Base-by-base conservation (phyloP, 2,888 invertebrate genomes). In the Omphaloscelis lunosa region DNA sequence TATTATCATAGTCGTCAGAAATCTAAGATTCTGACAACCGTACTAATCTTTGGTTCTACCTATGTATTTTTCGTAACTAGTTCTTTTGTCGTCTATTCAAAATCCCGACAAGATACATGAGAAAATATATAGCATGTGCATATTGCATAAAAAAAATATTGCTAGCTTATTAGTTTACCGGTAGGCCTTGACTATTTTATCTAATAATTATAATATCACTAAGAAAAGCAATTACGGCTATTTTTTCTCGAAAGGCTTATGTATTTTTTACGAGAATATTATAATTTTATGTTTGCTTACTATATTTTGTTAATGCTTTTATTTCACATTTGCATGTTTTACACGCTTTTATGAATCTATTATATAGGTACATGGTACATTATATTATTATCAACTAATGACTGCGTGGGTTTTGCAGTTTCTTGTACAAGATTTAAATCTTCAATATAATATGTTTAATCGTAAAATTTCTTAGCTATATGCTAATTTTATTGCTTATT, bases 401-500 rank as follows among this genome's bases (percentile, higher is more conserved):
- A 51, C 53, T 41, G 39, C 71, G 53, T 73, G 48, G 72, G 73
- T 66, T 66, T 82, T 56, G 75, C 68, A 73, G 53, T 72, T 34
- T 34, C 73, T 58, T 69, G 45, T 51, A 17, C 27, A 77, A 77
- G 69, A 75, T 69, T 74, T 70, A 70, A 74, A 72, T 75, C 66
- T 75, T 62, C 61, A 59, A 58, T 68, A 72, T 51, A 75, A 72
- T 51, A 75, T 65, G n/a, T 74, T 74, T 74, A 75, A 80, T 85
- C 72, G 70, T 76, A 78, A 75, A 76, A 77, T 82, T 74, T 82
- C 77, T 75, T 61, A 81, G 65, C 48, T 53, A 41, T 63, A 80
- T 82, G 75, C 29, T 69, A 84, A 85, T 80, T 71, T 72, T 69
- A 80, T 77, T 80, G 71, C 75, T 66, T 58, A 73, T 85, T 78